Evolutionary conservation across 2,113 vertebrate genomes (phyloP).

Genomic region (Cyprinodon tularosa): DNA sequence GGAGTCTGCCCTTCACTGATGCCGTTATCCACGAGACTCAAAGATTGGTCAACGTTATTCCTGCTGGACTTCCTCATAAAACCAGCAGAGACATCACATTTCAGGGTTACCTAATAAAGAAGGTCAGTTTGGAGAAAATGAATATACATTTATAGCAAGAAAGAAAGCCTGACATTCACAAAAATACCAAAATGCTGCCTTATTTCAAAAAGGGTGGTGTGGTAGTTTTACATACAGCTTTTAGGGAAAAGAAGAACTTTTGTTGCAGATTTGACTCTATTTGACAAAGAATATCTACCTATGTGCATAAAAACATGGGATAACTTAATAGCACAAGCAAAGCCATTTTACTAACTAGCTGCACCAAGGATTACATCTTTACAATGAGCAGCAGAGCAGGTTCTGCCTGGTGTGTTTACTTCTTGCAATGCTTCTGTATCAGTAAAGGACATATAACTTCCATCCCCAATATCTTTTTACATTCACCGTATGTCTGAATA

Average conservation of each 20-base stretch:
- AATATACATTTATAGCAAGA: neutral
- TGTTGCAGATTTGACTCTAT: neutral
- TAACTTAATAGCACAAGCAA: too few species aligned
- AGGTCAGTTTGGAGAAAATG: constrained; percentile 15
- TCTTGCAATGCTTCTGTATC: too few species aligned
- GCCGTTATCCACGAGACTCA: constrained; percentile 54
- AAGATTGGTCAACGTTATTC: constrained; percentile 33
- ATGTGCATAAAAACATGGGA: too few species aligned
- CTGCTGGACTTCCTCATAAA: constrained; percentile 20
- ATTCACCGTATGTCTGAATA: too few species aligned
- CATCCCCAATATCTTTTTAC: too few species aligned
- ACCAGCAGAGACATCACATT: constrained; percentile 32
- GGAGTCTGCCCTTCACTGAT: constrained; percentile 30
- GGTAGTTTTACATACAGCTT: neutral
- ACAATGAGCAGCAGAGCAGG: too few species aligned
- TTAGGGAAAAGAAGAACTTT: neutral
- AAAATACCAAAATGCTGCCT: neutral
- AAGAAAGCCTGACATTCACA: neutral
- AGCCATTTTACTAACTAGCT: too few species aligned
- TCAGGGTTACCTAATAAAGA: constrained; percentile 37
- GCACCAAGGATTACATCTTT: too few species aligned
- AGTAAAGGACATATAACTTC: too few species aligned
- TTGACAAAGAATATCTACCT: too few species aligned
- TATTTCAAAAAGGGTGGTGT: neutral
- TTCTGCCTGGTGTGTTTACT: too few species aligned